Percentiles rank a stretch among this genome's conserved stretches.
Evolutionary conservation across 1,140 invertebrate genomes (phyloP).

Genomic region (Archegozetes longisetosus): DNA sequence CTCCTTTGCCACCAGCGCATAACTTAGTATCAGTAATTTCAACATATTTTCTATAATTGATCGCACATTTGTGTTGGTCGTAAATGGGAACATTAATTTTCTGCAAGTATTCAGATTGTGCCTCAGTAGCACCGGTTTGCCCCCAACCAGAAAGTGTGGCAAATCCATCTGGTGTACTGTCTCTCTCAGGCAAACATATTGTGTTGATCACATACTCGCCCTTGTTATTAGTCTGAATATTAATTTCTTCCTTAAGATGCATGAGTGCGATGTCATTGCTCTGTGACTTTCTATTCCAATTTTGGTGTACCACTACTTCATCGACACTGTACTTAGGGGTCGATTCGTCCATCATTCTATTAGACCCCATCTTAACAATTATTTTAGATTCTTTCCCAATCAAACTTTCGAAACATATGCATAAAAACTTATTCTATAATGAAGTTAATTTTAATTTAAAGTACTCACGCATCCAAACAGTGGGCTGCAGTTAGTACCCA

Average conservation of each 20-base stretch:
- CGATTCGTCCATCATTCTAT: background rate
- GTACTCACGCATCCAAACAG: conserved; percentile 83
- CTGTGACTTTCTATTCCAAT: conserved; percentile 3
- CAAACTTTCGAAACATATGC: too few species aligned
- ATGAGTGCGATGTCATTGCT: conserved; percentile 53
- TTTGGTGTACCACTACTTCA: background rate
- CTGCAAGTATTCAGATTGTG: background rate
- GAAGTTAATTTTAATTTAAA: conserved; percentile 26
- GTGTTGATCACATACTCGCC: conserved; percentile 1
- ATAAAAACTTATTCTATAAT: background rate
- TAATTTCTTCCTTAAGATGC: conserved; percentile 34
- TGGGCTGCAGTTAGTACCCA: conserved; percentile 82
- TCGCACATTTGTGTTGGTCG: conserved; percentile 1
- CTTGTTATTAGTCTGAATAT: conserved; percentile 27
- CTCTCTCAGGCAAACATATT: background rate
- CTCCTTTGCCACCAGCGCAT: conserved; percentile 10
- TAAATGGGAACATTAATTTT: conserved; percentile 1
- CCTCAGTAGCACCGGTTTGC: background rate
- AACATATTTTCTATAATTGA: background rate
- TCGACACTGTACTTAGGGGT: background rate
- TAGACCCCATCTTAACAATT: background rate
- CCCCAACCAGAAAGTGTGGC: conserved; percentile 15
- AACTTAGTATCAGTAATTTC: conserved; percentile 14
- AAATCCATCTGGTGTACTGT: conserved; percentile 1
- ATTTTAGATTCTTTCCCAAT: background rate